phyloP scores from a whole-genome alignment of 2,888 invertebrate species.

The Nymphalis urticae region DNA sequence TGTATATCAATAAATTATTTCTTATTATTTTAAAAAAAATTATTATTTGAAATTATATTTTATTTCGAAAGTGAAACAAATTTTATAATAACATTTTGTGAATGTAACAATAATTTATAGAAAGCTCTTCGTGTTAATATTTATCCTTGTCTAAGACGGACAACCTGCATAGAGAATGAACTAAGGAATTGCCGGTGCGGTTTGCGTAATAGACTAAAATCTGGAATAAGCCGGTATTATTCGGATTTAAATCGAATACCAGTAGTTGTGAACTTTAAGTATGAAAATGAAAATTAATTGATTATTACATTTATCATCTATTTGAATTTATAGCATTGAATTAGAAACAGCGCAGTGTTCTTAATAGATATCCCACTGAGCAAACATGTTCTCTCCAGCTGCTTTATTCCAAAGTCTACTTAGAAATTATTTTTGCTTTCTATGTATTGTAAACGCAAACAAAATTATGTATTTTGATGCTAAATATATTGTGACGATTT shows the following conservation, averaged over 20 bases:
- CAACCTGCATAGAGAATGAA: conserved; percentile 65
- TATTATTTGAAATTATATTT: too few species aligned
- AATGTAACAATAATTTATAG: neutral
- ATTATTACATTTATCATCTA: neutral
- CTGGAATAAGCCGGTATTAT: conserved; percentile 34
- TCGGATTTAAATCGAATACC: conserved; percentile 29
- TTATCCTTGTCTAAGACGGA: conserved; percentile 41
- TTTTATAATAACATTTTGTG: neutral
- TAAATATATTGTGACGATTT: too few species aligned
- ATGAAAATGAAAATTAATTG: neutral
- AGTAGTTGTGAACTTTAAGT: neutral
- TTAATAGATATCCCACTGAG: too few species aligned
- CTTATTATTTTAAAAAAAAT: too few species aligned
- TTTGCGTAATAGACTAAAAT: conserved; percentile 42
- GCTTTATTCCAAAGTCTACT: too few species aligned
- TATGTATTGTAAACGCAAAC: too few species aligned
- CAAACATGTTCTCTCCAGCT: too few species aligned
- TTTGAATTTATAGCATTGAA: too few species aligned
- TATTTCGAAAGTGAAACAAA: neutral
- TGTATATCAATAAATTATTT: too few species aligned
- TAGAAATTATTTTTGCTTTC: too few species aligned
- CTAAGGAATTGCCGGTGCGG: conserved; percentile 56
- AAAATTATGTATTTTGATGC: too few species aligned
- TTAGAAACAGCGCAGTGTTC: too few species aligned
- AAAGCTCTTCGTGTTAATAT: conserved; percentile 22